A percentile compares a stretch with the other conserved stretches of the same genome.
Evolutionary conservation across 2,888 invertebrate species (phyloP).

Genomic region (Salpingus planirostris): DNA sequence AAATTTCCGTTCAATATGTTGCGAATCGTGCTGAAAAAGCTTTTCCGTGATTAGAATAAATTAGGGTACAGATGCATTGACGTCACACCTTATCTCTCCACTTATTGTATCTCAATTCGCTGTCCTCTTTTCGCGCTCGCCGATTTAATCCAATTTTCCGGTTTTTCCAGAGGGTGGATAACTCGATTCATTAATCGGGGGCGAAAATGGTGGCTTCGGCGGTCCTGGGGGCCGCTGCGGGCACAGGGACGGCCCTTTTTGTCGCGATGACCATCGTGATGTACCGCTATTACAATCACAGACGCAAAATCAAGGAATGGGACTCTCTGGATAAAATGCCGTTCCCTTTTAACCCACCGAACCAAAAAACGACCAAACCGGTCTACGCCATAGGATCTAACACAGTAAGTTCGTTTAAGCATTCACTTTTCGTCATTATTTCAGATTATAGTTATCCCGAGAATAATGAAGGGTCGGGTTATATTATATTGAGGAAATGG

Average conservation of each 20-base stretch:
- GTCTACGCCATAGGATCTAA: conserved; percentile 27
- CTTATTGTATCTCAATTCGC: too few relatives aligned
- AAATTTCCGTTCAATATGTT: too few relatives aligned
- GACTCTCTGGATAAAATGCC: conserved; percentile 35
- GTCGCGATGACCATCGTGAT: conserved; percentile 58
- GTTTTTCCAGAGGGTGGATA: not conserved
- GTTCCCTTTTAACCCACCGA: conserved; percentile 18
- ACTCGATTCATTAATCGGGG: not conserved
- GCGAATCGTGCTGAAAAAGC: too few relatives aligned
- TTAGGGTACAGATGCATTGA: too few relatives aligned
- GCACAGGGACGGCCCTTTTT: conserved; percentile 55
- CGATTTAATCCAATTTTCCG: too few relatives aligned
- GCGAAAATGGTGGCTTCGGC: conserved; percentile 53
- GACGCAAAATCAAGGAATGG: conserved; percentile 53
- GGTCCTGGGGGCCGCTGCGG: conserved; percentile 57
- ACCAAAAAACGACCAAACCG: conserved; percentile 19
- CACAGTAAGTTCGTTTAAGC: conserved; percentile 34
- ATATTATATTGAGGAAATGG: too few relatives aligned
- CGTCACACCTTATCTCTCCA: too few relatives aligned
- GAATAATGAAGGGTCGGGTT: too few relatives aligned
- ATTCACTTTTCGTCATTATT: too few relatives aligned
- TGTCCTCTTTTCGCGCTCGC: too few relatives aligned
- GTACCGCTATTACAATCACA: conserved; percentile 54
- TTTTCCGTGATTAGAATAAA: too few relatives aligned
- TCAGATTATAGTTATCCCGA: too few relatives aligned